These are phyloP conservation scores for Arenicola marina DNA, from an alignment of 2,888 invertebrate genomes.

Conservation along the genomic window DNA sequence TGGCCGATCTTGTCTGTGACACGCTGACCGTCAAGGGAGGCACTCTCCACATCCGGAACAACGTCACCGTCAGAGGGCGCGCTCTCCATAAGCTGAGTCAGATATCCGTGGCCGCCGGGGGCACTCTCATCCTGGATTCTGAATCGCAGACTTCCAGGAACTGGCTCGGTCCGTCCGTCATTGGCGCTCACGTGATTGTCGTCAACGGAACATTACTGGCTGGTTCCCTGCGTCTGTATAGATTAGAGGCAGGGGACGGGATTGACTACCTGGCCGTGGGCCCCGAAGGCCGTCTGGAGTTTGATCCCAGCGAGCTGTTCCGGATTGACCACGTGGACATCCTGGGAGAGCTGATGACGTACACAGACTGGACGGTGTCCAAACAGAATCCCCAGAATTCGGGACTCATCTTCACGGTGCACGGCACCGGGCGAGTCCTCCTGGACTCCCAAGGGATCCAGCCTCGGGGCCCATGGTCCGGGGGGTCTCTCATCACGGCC, in stretches of 20 bases:
- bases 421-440: neutral
- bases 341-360: no score
- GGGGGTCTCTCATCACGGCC: neutral
- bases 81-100: neutral
- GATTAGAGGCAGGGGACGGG: no score
- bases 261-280: slow-evolving; percentile 2
- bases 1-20: neutral
- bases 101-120: neutral
- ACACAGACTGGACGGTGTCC: no score
- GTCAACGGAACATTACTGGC: neutral
- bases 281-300: neutral
- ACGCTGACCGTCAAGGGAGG: neutral
- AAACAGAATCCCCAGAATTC: no score
- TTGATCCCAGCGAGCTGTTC: neutral
- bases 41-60: neutral
- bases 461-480: neutral
- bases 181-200: neutral
- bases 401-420: neutral
- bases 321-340: neutral
- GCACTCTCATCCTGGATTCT: neutral
- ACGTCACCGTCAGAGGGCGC: neutral
- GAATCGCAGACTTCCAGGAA: neutral
- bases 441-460: neutral
- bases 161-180: neutral
- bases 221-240: no score